phyloP scores from a whole-genome alignment of 2,113 vertebrate species.

The Eolophus roseicapilla region DNA sequence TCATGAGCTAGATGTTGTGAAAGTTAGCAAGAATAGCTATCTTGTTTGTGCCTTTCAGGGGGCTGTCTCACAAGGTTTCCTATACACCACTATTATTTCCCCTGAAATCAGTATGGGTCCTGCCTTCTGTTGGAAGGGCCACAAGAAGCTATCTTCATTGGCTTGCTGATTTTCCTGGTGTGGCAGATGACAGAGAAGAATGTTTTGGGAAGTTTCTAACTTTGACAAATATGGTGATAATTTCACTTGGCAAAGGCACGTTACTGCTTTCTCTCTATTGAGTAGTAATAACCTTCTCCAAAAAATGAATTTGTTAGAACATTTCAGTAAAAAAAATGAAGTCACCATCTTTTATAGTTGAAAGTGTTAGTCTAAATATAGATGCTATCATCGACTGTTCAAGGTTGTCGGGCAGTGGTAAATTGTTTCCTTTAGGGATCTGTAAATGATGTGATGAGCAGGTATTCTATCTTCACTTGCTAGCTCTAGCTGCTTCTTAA shows the following conservation, averaged over 20 bases:
- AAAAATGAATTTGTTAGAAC: background rate
- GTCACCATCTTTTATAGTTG: background rate
- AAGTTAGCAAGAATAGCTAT: background rate
- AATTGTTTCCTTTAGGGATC: background rate
- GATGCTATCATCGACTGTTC: background rate
- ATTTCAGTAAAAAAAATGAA: background rate
- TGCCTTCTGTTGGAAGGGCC: background rate
- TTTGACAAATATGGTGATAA: background rate
- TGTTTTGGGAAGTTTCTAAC: background rate
- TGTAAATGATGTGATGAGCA: background rate
- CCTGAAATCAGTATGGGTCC: background rate
- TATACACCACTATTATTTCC: background rate
- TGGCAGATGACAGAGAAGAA: background rate
- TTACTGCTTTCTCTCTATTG: background rate
- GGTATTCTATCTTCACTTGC: background rate
- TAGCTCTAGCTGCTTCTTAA: background rate
- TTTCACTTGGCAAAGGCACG: background rate
- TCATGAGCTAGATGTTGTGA: background rate
- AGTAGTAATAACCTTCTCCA: background rate
- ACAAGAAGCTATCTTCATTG: background rate
- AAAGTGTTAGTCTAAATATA: constrained; percentile 1
- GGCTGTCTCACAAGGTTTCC: background rate
- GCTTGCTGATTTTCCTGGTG: background rate
- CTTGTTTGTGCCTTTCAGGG: background rate
- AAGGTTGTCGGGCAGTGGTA: background rate